Conservation (phyloP, 92 coral and sea anemone species). For the Epizoanthus rinbou region DNA sequence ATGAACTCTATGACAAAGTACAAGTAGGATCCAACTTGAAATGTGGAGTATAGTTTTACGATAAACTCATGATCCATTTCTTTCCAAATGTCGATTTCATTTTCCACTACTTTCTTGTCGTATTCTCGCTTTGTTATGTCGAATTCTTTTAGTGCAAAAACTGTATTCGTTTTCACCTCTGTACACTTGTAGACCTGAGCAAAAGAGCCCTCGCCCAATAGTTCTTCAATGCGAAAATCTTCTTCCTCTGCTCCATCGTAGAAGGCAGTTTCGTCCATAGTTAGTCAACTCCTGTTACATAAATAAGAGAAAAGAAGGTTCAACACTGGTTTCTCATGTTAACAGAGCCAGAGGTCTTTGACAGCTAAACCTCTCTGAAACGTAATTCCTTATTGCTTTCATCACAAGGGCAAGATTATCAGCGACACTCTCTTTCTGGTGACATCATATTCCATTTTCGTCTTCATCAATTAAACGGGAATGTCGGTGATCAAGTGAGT, state of each 20-base stretch:
- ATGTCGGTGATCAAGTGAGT: neutral
- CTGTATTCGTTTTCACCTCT: constrained; percentile 53
- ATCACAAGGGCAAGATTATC: constrained; percentile 28
- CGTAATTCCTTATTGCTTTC: constrained; percentile 7
- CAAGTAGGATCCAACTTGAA: constrained; percentile 50
- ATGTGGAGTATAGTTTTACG: constrained; percentile 70
- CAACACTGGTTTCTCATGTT: neutral
- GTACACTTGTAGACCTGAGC: constrained; percentile 76
- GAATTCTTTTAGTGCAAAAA: constrained; percentile 74
- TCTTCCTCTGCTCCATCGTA: constrained; percentile 38
- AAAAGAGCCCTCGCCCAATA: constrained; percentile 78
- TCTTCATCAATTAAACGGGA: neutral
- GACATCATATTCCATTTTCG: constrained; percentile 30
- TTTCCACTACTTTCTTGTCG: constrained; percentile 54
- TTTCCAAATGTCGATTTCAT: constrained; percentile 80
- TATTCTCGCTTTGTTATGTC: constrained; percentile 34
- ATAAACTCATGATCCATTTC: constrained; percentile 78
- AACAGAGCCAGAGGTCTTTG: neutral
- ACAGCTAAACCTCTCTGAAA: neutral
- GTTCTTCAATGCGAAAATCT: constrained; percentile 63
- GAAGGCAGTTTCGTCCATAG: constrained; percentile 18
- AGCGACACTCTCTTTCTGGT: constrained; percentile 11
- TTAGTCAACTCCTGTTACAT: constrained; percentile 4
- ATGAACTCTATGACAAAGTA: constrained; percentile 80
- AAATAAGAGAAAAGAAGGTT: neutral